These are phyloP conservation scores for Pteropus alecto DNA, from an alignment of 2,113 vertebrate species.

Conservation along the genomic window DNA sequence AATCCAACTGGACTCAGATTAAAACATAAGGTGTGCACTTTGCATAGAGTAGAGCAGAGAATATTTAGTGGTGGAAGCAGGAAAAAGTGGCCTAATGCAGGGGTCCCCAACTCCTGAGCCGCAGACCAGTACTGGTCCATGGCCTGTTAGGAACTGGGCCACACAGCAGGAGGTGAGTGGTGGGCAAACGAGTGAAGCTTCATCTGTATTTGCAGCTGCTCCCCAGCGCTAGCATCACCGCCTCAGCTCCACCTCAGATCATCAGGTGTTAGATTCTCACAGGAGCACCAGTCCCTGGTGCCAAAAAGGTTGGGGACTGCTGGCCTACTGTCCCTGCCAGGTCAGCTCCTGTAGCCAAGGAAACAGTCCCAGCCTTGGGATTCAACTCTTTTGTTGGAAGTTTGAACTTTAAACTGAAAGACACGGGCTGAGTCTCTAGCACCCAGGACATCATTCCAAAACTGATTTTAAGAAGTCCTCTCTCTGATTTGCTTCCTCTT, in stretches of 20 bases:
- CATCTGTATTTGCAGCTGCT: too few species aligned
- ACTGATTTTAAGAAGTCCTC: neutral
- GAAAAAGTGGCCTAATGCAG: neutral
- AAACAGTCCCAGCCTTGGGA: neutral
- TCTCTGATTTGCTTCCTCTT: neutral
- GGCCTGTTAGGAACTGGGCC: too few species aligned
- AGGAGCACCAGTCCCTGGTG: too few species aligned
- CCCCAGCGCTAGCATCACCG: too few species aligned
- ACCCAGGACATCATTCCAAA: neutral
- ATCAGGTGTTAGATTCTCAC: too few species aligned
- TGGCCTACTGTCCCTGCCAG: accelerated
- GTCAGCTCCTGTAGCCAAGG: neutral
- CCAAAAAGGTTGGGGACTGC: too few species aligned
- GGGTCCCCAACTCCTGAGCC: too few species aligned
- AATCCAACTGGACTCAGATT: neutral
- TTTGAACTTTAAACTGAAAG: neutral
- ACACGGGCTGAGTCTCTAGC: neutral
- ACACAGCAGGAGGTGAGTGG: too few species aligned
- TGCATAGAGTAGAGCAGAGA: neutral
- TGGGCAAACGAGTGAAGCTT: too few species aligned
- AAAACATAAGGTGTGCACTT: neutral
- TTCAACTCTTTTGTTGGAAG: neutral
- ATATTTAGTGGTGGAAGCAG: too few species aligned
- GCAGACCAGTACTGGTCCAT: too few species aligned
- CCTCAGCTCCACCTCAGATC: too few species aligned